A percentile compares a stretch with the other conserved stretches of the same genome.
These are phyloP conservation scores for Chamaedrilus cognettii DNA, from an alignment of 2,888 invertebrate species.

Conservation along the genomic window DNA sequence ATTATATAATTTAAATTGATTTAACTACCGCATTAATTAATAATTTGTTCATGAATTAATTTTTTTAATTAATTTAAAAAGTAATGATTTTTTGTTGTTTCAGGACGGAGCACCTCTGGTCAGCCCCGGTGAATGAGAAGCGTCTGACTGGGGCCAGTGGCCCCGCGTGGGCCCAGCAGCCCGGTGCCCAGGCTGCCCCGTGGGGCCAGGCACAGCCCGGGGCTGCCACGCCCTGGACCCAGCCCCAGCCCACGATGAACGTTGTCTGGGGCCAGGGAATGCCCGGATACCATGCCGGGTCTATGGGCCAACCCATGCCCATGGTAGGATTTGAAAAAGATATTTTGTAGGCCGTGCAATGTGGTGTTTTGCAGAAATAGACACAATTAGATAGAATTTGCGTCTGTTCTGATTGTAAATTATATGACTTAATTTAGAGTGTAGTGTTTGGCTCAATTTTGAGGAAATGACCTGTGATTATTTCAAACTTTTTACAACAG, in stretches of 20 bases:
- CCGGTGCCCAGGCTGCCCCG: not conserved
- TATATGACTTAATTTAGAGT: too few species aligned
- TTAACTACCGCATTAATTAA: too few species aligned
- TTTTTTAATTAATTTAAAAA: too few species aligned
- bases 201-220: not conserved
- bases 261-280: too few species aligned
- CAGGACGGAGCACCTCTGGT: constrained; percentile 54
- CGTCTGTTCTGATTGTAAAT: not conserved
- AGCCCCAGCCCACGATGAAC: too few species aligned
- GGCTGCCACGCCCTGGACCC: constrained; percentile 7
- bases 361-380: not conserved
- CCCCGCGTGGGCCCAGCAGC: constrained; percentile 10
- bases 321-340: constrained; percentile 1
- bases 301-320: constrained; percentile 10
- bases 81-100: constrained; percentile 9
- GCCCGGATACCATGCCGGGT: too few species aligned
- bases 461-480: too few species aligned
- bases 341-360: not conserved
- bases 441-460: too few species aligned
- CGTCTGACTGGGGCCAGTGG: constrained; percentile 50
- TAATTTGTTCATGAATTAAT: not conserved
- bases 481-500: too few species aligned
- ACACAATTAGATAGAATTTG: not conserved
- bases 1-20: too few species aligned
- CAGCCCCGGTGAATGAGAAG: constrained; percentile 50